phyloP scores from a whole-genome alignment of 2,113 vertebrate genomes.

The Hepsetus odoe region DNA sequence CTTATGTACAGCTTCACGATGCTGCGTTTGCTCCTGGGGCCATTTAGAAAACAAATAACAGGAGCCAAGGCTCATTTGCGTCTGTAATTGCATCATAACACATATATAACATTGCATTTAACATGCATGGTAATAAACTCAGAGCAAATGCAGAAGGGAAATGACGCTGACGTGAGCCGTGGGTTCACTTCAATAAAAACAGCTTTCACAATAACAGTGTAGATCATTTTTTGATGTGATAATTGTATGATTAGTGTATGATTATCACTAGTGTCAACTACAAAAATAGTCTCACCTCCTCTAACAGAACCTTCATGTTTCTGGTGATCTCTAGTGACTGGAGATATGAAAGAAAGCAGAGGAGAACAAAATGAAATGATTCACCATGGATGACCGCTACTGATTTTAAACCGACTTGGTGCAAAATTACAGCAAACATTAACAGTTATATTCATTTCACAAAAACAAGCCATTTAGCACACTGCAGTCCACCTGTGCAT shows the following conservation, averaged over 20 bases:
- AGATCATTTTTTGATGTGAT: too few relatives aligned
- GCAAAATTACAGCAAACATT: neutral
- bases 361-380: neutral
- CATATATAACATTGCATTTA: slow-evolving; percentile 22
- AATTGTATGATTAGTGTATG: too few relatives aligned
- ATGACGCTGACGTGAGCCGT: neutral
- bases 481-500: neutral
- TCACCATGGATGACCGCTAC: neutral
- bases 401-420: neutral
- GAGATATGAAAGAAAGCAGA: slow-evolving; percentile 34
- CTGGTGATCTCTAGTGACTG: slow-evolving; percentile 80
- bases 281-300: slow-evolving; percentile 71
- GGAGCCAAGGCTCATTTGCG: neutral
- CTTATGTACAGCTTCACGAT: neutral
- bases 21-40: neutral
- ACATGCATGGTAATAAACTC: neutral
- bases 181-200: neutral
- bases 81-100: slow-evolving; percentile 5
- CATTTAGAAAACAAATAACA: slow-evolving; percentile 26
- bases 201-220: neutral
- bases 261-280: neutral
- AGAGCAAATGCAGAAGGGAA: neutral
- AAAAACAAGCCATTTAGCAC: slow-evolving; percentile 3
- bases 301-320: slow-evolving; percentile 76
- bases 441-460: slow-evolving; percentile 4